Percentiles rank a stretch among this genome's conserved stretches.
phyloP scores from a whole-genome alignment of 2,797 vertebrate species.

The Malacoraja senta region DNA sequence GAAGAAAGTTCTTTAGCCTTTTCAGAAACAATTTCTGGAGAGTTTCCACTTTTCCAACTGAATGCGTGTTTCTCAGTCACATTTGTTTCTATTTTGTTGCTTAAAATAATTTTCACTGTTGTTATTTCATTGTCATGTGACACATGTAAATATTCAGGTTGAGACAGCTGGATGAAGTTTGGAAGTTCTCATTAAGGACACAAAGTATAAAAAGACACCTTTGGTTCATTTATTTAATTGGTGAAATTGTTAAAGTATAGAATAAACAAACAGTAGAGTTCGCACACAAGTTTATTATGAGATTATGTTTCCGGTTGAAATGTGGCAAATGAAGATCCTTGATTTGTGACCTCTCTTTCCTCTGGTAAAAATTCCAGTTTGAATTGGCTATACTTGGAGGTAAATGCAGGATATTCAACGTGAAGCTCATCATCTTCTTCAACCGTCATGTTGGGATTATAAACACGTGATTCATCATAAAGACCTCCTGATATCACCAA shows the following conservation, averaged over 20 bases:
- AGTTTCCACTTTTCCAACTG: background rate
- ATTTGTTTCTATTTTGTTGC: background rate
- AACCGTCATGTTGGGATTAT: constrained; percentile 52
- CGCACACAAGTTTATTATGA: background rate
- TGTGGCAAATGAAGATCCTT: constrained; percentile 43
- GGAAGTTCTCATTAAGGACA: background rate
- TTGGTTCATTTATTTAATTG: background rate
- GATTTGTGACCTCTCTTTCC: constrained; percentile 40
- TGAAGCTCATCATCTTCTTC: constrained; percentile 49
- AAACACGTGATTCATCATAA: constrained; percentile 60
- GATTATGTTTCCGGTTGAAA: constrained; percentile 39
- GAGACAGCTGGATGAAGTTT: background rate
- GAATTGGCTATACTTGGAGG: constrained; percentile 50
- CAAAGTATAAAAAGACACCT: background rate
- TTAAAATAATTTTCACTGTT: background rate
- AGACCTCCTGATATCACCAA: constrained; percentile 65
- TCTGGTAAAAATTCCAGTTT: constrained; percentile 58
- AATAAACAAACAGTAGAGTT: background rate
- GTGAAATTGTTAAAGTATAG: background rate
- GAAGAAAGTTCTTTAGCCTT: background rate
- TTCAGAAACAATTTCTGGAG: background rate
- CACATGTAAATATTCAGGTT: background rate
- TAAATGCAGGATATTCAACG: constrained; percentile 43
- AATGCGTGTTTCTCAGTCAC: background rate
- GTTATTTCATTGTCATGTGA: background rate